Evolutionary conservation across 2,888 invertebrate species (phyloP).

Genomic region (Oligia fasciuncula): DNA sequence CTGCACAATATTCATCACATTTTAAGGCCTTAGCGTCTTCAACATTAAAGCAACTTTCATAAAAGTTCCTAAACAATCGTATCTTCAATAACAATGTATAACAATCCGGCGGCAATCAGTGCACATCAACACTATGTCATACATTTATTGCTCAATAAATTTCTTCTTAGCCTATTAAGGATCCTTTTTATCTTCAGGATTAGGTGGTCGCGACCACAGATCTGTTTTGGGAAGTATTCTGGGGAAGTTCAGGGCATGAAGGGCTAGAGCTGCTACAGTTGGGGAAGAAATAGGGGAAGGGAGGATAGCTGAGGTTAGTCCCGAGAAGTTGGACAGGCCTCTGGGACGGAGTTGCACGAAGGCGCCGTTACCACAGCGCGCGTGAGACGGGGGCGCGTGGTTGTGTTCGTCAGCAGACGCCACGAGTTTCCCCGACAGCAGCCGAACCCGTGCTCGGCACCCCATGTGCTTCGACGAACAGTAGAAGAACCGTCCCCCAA

Average conservation of each 20-base stretch:
- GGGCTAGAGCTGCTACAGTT: conserved; percentile 78
- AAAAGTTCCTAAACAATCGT: conserved; percentile 2
- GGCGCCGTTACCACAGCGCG: conserved; percentile 87
- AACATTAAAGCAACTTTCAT: conserved; percentile 14
- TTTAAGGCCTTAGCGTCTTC: conserved; percentile 14
- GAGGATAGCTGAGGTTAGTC: conserved; percentile 70
- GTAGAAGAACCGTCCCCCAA: conserved; percentile 88
- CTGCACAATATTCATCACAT: conserved; percentile 17
- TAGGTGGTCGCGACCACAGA: conserved; percentile 80
- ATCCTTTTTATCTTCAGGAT: conserved; percentile 82
- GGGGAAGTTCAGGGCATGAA: conserved; percentile 84
- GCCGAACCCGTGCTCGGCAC: conserved; percentile 84
- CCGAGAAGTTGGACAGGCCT: conserved; percentile 62
- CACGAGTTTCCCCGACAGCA: conserved; percentile 82
- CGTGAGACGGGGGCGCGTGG: conserved; percentile 86
- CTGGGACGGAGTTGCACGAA: conserved; percentile 86
- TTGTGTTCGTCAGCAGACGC: conserved; percentile 85
- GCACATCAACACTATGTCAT: conserved; percentile 34
- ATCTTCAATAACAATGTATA: conserved; percentile 36
- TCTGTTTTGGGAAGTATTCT: conserved; percentile 86
- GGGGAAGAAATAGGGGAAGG: conserved; percentile 79
- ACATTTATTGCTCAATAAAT: conserved; percentile 52
- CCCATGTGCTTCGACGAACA: conserved; percentile 88
- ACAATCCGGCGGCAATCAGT: conserved; percentile 33
- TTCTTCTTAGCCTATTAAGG: conserved; percentile 59